Evolutionary conservation across 2,888 invertebrate species (phyloP).

Genomic region (Clunio marinus): DNA sequence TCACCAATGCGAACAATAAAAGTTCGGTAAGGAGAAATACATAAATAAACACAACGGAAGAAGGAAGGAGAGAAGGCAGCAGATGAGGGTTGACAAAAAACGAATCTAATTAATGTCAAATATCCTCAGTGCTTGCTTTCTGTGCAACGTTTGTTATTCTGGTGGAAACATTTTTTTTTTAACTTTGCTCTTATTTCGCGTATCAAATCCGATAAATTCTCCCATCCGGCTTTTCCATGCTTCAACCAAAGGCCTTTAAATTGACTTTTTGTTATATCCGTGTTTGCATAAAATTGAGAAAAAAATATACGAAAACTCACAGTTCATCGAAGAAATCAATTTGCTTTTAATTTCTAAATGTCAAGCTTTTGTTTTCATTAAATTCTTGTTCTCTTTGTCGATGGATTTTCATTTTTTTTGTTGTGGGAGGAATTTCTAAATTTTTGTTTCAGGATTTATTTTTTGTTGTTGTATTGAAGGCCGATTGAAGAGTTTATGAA

Average conservation of each 20-base stretch:
- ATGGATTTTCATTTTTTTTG: neutral
- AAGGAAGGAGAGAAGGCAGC: neutral
- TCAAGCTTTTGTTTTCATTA: constrained; percentile 18
- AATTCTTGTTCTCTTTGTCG: constrained; percentile 12
- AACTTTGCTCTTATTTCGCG: neutral
- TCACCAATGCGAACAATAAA: neutral
- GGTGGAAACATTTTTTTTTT: neutral
- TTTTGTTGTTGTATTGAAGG: too few species aligned
- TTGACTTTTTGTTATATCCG: neutral
- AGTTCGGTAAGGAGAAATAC: constrained; percentile 17
- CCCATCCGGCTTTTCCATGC: neutral
- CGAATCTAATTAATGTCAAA: constrained; percentile 34
- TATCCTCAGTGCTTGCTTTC: too few species aligned
- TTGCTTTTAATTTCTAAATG: neutral
- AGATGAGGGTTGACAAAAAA: constrained; percentile 26
- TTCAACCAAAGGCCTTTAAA: neutral
- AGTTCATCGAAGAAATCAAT: constrained; percentile 10
- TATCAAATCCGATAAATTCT: constrained; percentile 15
- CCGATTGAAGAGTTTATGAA: too few species aligned
- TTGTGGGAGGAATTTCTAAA: too few species aligned
- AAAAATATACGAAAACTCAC: too few species aligned
- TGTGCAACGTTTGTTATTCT: neutral
- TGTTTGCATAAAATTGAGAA: too few species aligned
- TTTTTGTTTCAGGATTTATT: too few species aligned
- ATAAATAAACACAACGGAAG: constrained; percentile 23